Percentiles rank a stretch among this genome's conserved stretches.
Conservation (phyloP, 2,888 invertebrate genomes). For the Caenorhabditis sp. region DNA sequence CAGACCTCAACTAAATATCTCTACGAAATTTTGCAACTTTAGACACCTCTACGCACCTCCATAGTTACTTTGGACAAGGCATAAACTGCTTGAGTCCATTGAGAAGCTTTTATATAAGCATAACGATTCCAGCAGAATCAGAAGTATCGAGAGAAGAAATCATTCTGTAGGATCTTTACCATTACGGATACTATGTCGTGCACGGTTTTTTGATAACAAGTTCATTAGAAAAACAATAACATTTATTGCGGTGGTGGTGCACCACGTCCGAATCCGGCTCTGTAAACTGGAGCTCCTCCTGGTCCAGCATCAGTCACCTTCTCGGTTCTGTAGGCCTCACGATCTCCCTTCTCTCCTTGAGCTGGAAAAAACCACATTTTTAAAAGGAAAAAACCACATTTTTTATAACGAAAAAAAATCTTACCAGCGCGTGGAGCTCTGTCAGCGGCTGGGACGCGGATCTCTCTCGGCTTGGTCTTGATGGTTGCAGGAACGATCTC, state of each 20-base stretch:
- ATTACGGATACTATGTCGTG: background rate
- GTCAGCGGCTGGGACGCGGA: slow-evolving; percentile 80
- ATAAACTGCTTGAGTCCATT: too few species aligned
- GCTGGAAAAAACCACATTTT: slow-evolving; percentile 67
- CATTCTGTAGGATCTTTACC: background rate
- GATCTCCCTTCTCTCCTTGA: slow-evolving; percentile 76
- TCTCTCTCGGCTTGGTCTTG: slow-evolving; percentile 89
- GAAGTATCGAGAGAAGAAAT: background rate
- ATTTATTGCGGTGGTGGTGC: slow-evolving; percentile 70
- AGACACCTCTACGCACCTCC: too few species aligned
- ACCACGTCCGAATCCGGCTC: slow-evolving; percentile 83
- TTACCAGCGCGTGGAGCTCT: slow-evolving; percentile 68
- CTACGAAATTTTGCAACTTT: too few species aligned
- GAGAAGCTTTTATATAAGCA: too few species aligned
- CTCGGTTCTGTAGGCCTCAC: slow-evolving; percentile 85
- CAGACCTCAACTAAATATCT: too few species aligned
- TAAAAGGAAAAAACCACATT: slow-evolving; percentile 1
- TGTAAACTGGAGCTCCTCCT: slow-evolving; percentile 91
- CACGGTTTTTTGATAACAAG: slow-evolving; percentile 47
- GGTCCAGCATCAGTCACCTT: slow-evolving; percentile 98
- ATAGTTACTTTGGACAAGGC: too few species aligned
- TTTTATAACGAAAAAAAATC: slow-evolving; percentile 1
- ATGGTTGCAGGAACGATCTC: slow-evolving; percentile 99
- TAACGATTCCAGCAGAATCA: too few species aligned
- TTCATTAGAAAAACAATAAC: slow-evolving; percentile 62